These are phyloP conservation scores for Marmota flaviventris DNA, from an alignment of 2,113 vertebrate genomes.

Conservation along the genomic window DNA sequence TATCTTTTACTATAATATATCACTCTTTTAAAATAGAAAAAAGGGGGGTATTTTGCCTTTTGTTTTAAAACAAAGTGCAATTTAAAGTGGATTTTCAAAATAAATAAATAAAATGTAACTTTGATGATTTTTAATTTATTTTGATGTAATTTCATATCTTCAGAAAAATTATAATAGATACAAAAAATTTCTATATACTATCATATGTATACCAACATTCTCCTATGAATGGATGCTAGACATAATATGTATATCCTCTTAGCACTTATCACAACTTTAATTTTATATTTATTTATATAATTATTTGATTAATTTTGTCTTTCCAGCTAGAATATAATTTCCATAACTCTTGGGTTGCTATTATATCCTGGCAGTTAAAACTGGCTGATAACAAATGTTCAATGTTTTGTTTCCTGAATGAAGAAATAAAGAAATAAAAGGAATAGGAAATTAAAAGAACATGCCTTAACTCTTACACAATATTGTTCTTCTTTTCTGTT, in stretches of 20 bases:
- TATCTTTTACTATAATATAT: neutral
- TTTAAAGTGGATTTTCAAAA: slow-evolving; percentile 26
- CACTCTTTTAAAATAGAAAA: neutral
- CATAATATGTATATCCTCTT: neutral
- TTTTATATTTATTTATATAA: neutral
- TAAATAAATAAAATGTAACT: too few relatives aligned
- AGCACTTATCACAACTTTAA: neutral
- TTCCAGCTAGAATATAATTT: neutral
- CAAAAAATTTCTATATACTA: neutral
- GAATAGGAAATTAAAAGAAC: neutral
- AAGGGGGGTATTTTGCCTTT: neutral
- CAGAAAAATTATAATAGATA: slow-evolving; percentile 13
- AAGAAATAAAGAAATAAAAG: slow-evolving; percentile 46
- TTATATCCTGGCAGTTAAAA: neutral
- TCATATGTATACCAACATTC: neutral
- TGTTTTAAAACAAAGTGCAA: neutral
- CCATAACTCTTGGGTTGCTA: neutral
- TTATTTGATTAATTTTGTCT: slow-evolving; percentile 9
- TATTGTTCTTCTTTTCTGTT: neutral
- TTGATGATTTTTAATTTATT: neutral
- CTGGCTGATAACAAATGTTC: neutral
- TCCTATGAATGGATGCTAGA: neutral
- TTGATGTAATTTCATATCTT: neutral
- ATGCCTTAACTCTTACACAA: neutral
- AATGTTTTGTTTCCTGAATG: slow-evolving; percentile 40